Base-by-base conservation (phyloP, 64 coral and sea anemone genomes). In the Montipora sp. region DNA sequence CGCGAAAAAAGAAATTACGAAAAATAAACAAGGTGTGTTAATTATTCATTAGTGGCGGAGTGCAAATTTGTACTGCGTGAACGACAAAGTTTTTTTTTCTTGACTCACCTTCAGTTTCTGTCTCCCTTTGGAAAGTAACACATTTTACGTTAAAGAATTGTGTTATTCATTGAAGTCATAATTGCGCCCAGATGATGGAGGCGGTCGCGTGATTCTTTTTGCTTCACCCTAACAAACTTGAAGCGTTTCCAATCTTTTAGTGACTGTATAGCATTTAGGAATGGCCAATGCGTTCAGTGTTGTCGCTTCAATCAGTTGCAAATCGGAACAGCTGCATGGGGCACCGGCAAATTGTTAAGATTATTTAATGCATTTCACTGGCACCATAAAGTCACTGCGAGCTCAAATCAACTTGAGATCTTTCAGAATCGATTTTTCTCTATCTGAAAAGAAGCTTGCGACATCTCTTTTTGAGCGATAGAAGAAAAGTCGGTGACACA, bases 11-110 rank as follows among this genome's bases (percentile, higher is more conserved):
- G 5, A 66, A 24, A 45, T 36, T 20, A 23, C 20, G 43, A 83
- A 48, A 65, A 16, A 48, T 48, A 71, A 85, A 71, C 82, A 85
- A 71, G 9, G 66, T 22, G 70, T 16, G 60, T 85, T 85, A 85
- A 85, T 85, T 71, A 85, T 85, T 71, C 47, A 85, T 47, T 7
- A 51, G 43, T 72, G 63, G 7, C 61, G 46, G 47, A 85, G 61
- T 50, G 68, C 15, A 85, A 78, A 71, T 71, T 83, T 67, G 12
- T 67, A 67, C 22, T 67, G n/a, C 24, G 67, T 4, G 22, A n/a
- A 67, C 16, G 16, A 67, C 18, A 67, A 47, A 48, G 19, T 48
- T 14, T n/a, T 69, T 68, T 85, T 71, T 63, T 16, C 0, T 12
- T 5, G n/a, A 85, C 82, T 72, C 46, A 85, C 82, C 65, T n/a